These are phyloP conservation scores for Opisthograptis luteolata DNA, from an alignment of 2,888 invertebrate species.

Conservation along the genomic window DNA sequence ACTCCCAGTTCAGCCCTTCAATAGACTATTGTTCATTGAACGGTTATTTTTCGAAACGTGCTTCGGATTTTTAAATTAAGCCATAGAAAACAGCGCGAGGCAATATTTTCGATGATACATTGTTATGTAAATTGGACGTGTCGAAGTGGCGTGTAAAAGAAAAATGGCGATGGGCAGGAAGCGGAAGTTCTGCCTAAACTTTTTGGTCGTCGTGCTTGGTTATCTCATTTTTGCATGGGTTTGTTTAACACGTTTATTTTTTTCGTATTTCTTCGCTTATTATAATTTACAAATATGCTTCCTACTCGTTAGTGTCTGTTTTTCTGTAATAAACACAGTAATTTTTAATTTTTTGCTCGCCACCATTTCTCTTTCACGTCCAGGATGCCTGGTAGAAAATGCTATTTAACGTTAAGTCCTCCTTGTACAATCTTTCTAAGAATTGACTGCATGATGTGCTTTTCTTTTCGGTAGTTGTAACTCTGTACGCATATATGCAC, in stretches of 20 bases:
- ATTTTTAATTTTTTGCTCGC: no score
- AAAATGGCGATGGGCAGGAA: slow-evolving; percentile 19
- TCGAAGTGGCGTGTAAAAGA: slow-evolving; percentile 34
- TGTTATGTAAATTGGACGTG: slow-evolving; percentile 40
- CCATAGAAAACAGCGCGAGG: slow-evolving; percentile 31
- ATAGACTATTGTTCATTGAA: slow-evolving; percentile 41
- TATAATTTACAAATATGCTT: no score
- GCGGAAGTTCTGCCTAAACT: slow-evolving; percentile 17
- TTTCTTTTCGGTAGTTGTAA: no score
- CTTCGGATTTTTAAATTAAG: slow-evolving; percentile 41
- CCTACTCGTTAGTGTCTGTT: no score
- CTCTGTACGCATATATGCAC: no score
- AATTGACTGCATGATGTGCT: no score
- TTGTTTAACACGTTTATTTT: background rate
- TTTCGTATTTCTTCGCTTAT: no score
- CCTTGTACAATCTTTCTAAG: no score
- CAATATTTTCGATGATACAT: slow-evolving; percentile 41
- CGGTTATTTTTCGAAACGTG: slow-evolving; percentile 43
- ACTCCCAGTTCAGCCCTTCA: slow-evolving; percentile 28
- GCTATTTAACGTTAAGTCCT: no score
- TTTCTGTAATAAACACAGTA: no score
- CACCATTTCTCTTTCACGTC: no score
- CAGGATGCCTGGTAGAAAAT: no score
- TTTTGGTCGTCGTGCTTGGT: slow-evolving; percentile 5
- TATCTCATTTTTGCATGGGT: slow-evolving; percentile 4